Evolutionary conservation across 2,113 vertebrate genomes (phyloP), one percentile per base, ranked within the genome.

Genomic region (Notarius quadriscutis): DNA sequence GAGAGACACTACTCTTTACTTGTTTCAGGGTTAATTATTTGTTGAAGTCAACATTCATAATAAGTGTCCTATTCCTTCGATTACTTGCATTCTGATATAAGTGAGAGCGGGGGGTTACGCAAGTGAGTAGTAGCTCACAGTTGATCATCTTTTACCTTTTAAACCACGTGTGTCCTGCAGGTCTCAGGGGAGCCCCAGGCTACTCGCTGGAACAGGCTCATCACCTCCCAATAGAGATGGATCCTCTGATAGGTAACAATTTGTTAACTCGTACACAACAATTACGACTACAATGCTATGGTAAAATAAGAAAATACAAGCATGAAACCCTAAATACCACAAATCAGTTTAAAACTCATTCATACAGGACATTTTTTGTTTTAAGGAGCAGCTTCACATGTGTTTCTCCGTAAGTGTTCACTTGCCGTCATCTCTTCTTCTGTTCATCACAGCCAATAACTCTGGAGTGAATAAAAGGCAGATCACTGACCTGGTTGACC

Each of bases 401-500:
- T 30, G 7, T 50, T 10, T 22, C 9, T n/a, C 62, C 22, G 0
- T 63, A 63, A 63, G 48, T 25, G 41, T 75, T 75, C 48, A 78
- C 75, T 55, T 78, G 8, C 25, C 22, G 17, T 53, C 72, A 18
- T 71, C 5, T 81, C 81, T 75, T 48, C 34, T 50, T 58, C 15
- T 10, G 18, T 65, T 86, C 15, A 86, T 75, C 20, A 22, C 53
- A 99, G 98, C 98, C 86, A 99, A 99, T 93, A 99, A 99, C 93
- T 98, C 98, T 34, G 98, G 98, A 87, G 96, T 99, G 91, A 98
- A 97, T 94, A 99, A 99, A 92, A 95, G 98, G 82, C 98, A 99
- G 94, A 99, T 99, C 94, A 99, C 98, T 81, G 98, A 99, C 95
- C 96, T 99, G 72, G 98, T 99, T 91, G 98, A 99, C 95, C 98